Percentiles rank a stretch among this genome's conserved stretches.
These are phyloP conservation scores for Blastobasis lacticolella DNA, from an alignment of 2,888 invertebrate genomes.

Conservation along the genomic window DNA sequence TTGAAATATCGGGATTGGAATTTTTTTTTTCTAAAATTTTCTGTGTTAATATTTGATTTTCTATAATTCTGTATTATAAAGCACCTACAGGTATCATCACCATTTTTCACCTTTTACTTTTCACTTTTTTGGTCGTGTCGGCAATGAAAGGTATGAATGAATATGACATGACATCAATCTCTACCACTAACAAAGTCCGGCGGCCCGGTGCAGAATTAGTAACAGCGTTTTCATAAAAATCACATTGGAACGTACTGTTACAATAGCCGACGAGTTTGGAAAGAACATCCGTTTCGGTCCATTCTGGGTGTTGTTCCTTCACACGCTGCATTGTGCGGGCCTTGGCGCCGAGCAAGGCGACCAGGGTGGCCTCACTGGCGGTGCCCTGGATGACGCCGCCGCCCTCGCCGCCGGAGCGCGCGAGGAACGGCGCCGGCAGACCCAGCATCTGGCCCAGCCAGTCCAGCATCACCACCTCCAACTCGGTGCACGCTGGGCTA, in stretches of 20 bases:
- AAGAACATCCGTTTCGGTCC: conserved; percentile 81
- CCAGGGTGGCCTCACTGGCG: conserved; percentile 95
- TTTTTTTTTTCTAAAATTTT: too few relatives aligned
- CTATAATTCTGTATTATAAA: too few relatives aligned
- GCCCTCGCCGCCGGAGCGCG: conserved; percentile 87
- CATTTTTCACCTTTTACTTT: too few relatives aligned
- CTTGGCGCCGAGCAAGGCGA: conserved; percentile 93
- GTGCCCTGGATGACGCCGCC: conserved; percentile 96
- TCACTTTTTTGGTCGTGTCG: too few relatives aligned
- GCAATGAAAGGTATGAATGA: too few relatives aligned
- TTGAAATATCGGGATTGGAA: too few relatives aligned
- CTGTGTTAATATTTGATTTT: too few relatives aligned
- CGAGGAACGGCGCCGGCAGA: conserved; percentile 88
- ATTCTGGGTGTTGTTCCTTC: conserved; percentile 82
- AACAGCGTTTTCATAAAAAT: too few relatives aligned
- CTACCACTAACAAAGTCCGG: too few relatives aligned
- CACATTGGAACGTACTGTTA: conserved; percentile 77
- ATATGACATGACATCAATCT: too few relatives aligned
- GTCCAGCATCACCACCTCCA: conserved; percentile 95
- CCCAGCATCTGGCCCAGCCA: conserved; percentile 96
- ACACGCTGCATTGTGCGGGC: conserved; percentile 79
- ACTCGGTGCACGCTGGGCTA: conserved; percentile 95
- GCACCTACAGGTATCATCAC: too few relatives aligned
- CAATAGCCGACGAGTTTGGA: conserved; percentile 90
- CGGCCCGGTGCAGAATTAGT: too few relatives aligned